These are phyloP conservation scores for Choristoneura fumiferana DNA, from an alignment of 1,140 invertebrate species.

Conservation along the genomic window DNA sequence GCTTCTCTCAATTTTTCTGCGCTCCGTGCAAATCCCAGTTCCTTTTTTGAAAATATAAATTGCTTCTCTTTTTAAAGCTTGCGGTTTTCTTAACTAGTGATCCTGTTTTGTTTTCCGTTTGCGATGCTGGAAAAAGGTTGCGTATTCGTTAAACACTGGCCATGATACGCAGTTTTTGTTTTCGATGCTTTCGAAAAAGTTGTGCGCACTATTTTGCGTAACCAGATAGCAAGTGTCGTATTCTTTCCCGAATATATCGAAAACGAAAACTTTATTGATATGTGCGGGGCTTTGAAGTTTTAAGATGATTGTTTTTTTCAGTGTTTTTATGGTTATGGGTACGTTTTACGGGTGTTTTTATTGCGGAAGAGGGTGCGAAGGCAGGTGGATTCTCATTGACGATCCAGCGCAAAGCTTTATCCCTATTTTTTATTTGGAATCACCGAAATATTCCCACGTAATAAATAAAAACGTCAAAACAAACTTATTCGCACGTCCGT, in stretches of 20 bases:
- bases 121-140: constrained; percentile 6
- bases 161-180: background rate
- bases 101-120: constrained; percentile 12
- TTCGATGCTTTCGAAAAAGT: background rate
- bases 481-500: too few species aligned
- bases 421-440: background rate
- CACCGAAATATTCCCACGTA: too few species aligned
- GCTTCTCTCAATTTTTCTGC: background rate
- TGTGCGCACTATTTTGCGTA: background rate
- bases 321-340: background rate
- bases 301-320: background rate
- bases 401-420: background rate
- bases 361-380: background rate
- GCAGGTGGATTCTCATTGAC: background rate
- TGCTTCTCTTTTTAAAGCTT: constrained; percentile 3
- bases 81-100: background rate
- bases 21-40: background rate
- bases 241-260: background rate
- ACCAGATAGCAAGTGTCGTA: too few species aligned
- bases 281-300: background rate
- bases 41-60: background rate
- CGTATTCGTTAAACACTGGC: background rate
- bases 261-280: background rate
- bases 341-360: background rate
- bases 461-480: too few species aligned